A percentile compares a stretch with the other conserved stretches of the same genome.
phyloP scores from a whole-genome alignment of 1,140 invertebrate genomes.

The Psix sp. region DNA sequence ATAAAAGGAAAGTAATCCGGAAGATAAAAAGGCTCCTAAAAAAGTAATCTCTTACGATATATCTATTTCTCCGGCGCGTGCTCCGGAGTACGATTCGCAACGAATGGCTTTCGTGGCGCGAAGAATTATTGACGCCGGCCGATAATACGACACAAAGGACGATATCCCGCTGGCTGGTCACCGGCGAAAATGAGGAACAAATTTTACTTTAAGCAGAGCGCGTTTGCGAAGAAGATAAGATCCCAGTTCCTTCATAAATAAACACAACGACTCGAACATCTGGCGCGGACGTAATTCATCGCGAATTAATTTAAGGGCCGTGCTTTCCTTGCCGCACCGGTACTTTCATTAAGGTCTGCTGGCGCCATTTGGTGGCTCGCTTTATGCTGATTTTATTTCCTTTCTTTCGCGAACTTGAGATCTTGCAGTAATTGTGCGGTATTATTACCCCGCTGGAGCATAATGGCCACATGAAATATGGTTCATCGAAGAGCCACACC shows the following conservation, averaged over 20 bases:
- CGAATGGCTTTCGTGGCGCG: constrained; percentile 21
- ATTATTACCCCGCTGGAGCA: constrained; percentile 67
- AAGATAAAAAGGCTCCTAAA: constrained; percentile 42
- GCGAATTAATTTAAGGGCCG: constrained; percentile 77
- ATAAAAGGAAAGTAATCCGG: constrained; percentile 31
- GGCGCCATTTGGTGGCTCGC: constrained; percentile 75
- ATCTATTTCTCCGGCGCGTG: constrained; percentile 43
- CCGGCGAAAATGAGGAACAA: constrained; percentile 49
- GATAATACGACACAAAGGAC: constrained; percentile 53
- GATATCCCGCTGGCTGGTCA: constrained; percentile 33
- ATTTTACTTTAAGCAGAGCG: constrained; percentile 41
- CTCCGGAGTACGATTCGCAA: constrained; percentile 29
- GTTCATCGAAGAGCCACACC: constrained; percentile 63
- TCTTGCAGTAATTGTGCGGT: constrained; percentile 71
- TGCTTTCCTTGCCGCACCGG: constrained; percentile 65
- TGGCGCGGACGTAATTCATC: constrained; percentile 77
- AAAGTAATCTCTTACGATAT: constrained; percentile 50
- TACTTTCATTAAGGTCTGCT: constrained; percentile 77
- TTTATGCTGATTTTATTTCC: constrained; percentile 69
- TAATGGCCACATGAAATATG: constrained; percentile 68
- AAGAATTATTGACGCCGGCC: constrained; percentile 50
- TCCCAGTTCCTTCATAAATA: constrained; percentile 76
- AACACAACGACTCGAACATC: constrained; percentile 76
- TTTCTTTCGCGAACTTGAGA: constrained; percentile 64
- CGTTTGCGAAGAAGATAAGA: constrained; percentile 69